Evolutionary conservation across 2,888 invertebrate genomes (phyloP).

Genomic region (Napeogenes sylphis): DNA sequence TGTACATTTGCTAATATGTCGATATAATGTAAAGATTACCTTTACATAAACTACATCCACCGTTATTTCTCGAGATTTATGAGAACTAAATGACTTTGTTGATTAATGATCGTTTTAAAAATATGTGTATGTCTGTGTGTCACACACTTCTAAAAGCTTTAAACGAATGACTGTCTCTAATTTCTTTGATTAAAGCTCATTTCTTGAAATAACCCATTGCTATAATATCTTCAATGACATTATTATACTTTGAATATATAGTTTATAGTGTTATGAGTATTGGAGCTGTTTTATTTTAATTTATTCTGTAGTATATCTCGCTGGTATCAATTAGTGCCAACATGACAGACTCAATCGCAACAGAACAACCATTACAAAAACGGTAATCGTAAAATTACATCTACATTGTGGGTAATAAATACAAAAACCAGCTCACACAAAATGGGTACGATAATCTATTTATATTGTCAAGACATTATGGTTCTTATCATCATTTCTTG

Average conservation of each 20-base stretch:
- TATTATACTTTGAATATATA: no score
- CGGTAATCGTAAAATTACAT: slow-evolving; percentile 51
- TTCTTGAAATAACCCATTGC: no score
- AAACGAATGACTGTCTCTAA: neutral
- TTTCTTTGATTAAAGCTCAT: neutral
- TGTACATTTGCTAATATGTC: slow-evolving; percentile 5
- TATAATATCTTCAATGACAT: no score
- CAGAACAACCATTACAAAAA: slow-evolving; percentile 37
- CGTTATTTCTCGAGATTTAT: slow-evolving; percentile 3
- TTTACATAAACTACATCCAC: slow-evolving; percentile 6
- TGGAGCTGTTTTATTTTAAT: neutral
- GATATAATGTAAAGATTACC: slow-evolving; percentile 5
- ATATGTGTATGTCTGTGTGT: neutral
- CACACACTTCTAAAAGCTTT: neutral
- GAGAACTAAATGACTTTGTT: slow-evolving; percentile 3
- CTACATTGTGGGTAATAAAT: slow-evolving; percentile 31
- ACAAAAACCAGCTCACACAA: slow-evolving; percentile 14
- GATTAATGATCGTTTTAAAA: neutral
- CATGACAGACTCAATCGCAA: slow-evolving; percentile 31
- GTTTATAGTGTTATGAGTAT: no score
- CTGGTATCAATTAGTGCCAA: slow-evolving; percentile 28
- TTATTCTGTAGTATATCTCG: neutral
- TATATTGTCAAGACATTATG: slow-evolving; percentile 3
- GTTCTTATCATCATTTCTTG: slow-evolving; percentile 2
- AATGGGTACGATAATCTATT: slow-evolving; percentile 12